These are phyloP conservation scores for Atlantisia rogersi DNA, from an alignment of 2,113 vertebrate genomes.

Conservation along the genomic window DNA sequence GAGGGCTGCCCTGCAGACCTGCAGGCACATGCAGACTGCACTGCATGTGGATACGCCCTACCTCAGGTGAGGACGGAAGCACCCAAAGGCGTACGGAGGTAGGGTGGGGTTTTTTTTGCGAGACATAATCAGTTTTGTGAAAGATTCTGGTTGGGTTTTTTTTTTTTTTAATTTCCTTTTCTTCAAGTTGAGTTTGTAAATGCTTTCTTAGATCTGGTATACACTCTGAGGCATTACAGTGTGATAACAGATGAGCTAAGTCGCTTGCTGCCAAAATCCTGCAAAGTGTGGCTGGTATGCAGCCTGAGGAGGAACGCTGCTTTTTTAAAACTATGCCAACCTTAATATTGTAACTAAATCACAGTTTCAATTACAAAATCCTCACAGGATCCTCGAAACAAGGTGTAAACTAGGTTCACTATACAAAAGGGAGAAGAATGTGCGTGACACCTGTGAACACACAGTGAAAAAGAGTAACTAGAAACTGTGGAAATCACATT, in stretches of 20 bases:
- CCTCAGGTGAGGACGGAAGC: background rate
- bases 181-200: background rate
- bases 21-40: background rate
- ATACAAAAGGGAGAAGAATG: background rate
- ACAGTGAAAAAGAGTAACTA: background rate
- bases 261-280: background rate
- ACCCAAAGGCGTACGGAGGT: background rate
- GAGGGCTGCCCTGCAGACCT: background rate
- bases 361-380: background rate
- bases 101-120: background rate
- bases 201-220: background rate
- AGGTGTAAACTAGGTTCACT: background rate
- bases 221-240: background rate
- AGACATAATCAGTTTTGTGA: background rate
- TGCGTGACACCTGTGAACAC: background rate
- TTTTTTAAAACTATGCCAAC: background rate
- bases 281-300: background rate
- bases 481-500: fast-evolving
- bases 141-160: background rate
- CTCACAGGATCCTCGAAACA: background rate
- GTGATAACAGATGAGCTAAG: background rate
- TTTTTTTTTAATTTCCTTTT: background rate
- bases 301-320: background rate
- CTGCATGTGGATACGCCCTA: background rate
- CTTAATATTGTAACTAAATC: background rate